Evolutionary conservation across 1,140 invertebrate species (phyloP), one percentile per base, ranked within the genome.

Genomic region (Triops longicaudatus): DNA sequence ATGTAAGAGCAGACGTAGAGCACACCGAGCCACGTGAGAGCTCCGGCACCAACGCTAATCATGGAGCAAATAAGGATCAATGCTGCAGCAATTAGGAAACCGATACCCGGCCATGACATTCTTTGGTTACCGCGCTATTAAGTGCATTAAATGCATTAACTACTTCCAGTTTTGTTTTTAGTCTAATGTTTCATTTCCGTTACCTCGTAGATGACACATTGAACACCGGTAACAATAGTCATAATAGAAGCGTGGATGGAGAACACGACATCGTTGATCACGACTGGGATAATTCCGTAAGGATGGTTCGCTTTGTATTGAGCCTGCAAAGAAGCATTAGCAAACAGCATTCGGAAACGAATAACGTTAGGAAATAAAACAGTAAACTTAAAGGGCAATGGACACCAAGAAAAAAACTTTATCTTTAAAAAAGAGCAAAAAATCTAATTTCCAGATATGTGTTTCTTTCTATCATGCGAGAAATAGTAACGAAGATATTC

Each of bases 191-290:
- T 72, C 41, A 78, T 42, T 76, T 27, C 76, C 81, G 79, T 87
- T 88, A 97, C 94, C 89, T 98, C 95, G 86, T 98, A 99, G 27
- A 97, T 85, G 80, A 91, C 91, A 83, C 96, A 98, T 84, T 99
- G 98, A 2, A 85, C 73, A 31, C 96, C 89, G 6, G 94, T 97
- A 73, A 99, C 82, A 7, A 89, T 42, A 10, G 95, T 97, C 0
- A 95, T 92, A 81, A 93, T 87, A n/a, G 92, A 84, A 37, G 98
- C 98, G 86, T 99, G 98, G 1, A 98, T 81, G 0, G 95, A 90
- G 83, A 99, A 99, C 74, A 98, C 91, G 63, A 99, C 93, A 85
- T 99, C 98, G 84, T 99, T 99, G 17, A 96, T 81, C 85, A 97
- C 90, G 4, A 99, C 97, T 11, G 98, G 98, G 86, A 95, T 97